Conservation (phyloP, 2,797 vertebrate genomes). For the Gambelia wislizenii region DNA sequence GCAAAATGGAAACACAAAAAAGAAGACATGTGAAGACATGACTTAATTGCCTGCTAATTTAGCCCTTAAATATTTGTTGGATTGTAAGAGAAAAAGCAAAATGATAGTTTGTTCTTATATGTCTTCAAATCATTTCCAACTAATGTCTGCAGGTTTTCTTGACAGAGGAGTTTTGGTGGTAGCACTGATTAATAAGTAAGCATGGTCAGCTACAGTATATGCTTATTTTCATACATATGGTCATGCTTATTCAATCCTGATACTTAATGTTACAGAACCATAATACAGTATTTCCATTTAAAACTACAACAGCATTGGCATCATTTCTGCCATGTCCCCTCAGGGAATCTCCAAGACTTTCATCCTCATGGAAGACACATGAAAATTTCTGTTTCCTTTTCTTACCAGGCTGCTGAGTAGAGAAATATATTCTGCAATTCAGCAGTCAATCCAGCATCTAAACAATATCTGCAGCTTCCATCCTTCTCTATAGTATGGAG, state of each 20-base stretch:
- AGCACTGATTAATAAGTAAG: background rate
- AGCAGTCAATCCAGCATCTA: background rate
- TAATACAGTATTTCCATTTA: constrained; percentile 5
- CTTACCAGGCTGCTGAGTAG: background rate
- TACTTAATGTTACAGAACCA: background rate
- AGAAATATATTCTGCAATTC: background rate
- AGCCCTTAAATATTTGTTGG: background rate
- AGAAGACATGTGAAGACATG: background rate
- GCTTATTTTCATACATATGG: background rate
- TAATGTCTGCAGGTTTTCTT: no score
- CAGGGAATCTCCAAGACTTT: no score
- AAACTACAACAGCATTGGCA: no score
- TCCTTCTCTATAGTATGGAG: background rate
- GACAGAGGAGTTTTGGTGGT: no score
- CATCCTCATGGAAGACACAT: background rate
- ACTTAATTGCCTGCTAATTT: constrained; percentile 4
- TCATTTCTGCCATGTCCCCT: background rate
- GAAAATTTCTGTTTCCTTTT: background rate
- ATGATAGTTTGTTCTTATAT: background rate
- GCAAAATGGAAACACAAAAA: constrained; percentile 19
- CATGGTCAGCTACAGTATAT: background rate
- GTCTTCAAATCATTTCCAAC: background rate
- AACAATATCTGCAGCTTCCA: background rate
- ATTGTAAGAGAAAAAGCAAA: background rate
- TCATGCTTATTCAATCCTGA: background rate